Conservation (phyloP, 2,888 invertebrate species). For the Noctua janthina region DNA sequence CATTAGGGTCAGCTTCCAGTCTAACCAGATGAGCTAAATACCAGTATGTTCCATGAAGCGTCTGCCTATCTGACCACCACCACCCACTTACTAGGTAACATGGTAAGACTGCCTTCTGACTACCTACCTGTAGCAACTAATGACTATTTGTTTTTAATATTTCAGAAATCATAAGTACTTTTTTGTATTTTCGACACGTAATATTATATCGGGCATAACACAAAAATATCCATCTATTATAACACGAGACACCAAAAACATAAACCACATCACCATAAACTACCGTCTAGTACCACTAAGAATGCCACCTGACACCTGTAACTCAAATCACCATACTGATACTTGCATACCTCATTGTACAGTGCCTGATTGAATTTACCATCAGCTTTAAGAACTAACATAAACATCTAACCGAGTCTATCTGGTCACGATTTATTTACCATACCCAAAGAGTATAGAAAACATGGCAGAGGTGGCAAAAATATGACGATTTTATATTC, state of each 20-base stretch:
- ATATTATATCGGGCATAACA: not conserved
- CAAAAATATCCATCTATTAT: too few relatives aligned
- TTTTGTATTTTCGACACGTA: too few relatives aligned
- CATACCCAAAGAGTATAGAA: constrained; percentile 43
- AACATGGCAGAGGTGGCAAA: constrained; percentile 39
- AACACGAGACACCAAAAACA: too few relatives aligned
- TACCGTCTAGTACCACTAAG: not conserved
- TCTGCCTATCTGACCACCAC: not conserved
- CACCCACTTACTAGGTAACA: not conserved
- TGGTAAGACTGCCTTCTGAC: not conserved
- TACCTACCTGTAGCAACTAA: not conserved
- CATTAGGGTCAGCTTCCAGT: not conserved
- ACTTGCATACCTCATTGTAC: constrained; percentile 46
- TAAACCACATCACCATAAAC: not conserved
- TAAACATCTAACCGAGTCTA: constrained; percentile 47
- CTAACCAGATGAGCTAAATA: not conserved
- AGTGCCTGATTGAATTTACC: constrained; percentile 40
- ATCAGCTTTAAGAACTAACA: constrained; percentile 34
- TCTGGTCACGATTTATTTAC: constrained; percentile 55
- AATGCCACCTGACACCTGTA: constrained; percentile 57
- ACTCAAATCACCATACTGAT: constrained; percentile 43
- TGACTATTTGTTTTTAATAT: not conserved
- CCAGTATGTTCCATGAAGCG: not conserved
- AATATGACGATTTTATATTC: not conserved
- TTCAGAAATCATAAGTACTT: not conserved